phyloP scores from a whole-genome alignment of 2,888 invertebrate species.

The Cataglyphis rosenhaueri region DNA sequence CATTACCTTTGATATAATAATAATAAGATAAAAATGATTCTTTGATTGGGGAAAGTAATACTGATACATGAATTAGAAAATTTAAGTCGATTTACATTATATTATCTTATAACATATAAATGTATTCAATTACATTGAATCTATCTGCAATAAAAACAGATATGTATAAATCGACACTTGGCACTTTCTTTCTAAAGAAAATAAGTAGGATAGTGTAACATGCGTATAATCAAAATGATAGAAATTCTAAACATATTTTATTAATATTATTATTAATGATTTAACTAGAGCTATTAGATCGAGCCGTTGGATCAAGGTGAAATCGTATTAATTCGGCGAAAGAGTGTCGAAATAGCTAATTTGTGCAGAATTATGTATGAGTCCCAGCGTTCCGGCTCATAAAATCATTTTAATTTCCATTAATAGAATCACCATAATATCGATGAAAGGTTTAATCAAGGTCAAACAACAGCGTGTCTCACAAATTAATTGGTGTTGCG shows the following conservation, averaged over 20 bases:
- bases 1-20: background rate
- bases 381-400: background rate
- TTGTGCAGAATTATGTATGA: conserved; percentile 9
- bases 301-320: background rate
- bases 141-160: no score
- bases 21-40: background rate
- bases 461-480: background rate
- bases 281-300: background rate
- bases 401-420: background rate
- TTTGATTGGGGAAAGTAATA: background rate
- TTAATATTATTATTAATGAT: background rate
- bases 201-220: background rate
- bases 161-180: no score
- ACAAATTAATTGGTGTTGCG: background rate
- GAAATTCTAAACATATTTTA: background rate
- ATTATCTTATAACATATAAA: background rate
- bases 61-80: background rate
- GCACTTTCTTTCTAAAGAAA: background rate
- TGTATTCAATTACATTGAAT: background rate
- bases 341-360: background rate
- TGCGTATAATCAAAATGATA: background rate
- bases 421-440: background rate
- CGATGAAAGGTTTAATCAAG: background rate
- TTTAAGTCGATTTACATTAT: conserved; percentile 1
- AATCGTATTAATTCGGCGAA: background rate